Percentiles rank a stretch among this genome's conserved stretches.
These are phyloP conservation scores for Haemorhous mexicanus DNA, from an alignment of 2,113 vertebrate species.

Conservation along the genomic window DNA sequence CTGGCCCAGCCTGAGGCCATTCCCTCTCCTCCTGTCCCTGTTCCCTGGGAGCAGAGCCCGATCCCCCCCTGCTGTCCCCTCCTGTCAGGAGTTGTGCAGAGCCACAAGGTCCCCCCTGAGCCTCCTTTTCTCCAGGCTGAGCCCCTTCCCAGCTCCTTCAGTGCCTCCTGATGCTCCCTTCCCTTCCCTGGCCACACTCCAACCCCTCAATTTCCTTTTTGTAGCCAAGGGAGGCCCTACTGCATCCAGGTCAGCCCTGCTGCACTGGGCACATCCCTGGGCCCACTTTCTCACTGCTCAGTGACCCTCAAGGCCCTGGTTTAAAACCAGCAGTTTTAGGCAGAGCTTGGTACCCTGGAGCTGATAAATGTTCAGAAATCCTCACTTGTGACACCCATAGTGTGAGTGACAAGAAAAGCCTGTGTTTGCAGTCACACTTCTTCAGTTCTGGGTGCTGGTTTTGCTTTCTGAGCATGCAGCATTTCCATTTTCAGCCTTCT, in stretches of 20 bases:
- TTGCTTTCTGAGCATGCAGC: neutral
- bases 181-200: neutral
- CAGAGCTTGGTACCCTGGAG: neutral
- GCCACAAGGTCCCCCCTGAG: neutral
- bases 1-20: rapidly evolving
- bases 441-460: neutral
- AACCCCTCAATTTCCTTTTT: neutral
- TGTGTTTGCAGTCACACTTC: neutral
- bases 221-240: neutral
- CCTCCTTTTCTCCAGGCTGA: neutral
- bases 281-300: neutral
- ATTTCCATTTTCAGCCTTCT: neutral
- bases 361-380: neutral
- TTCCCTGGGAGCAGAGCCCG: neutral
- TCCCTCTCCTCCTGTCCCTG: neutral
- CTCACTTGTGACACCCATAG: rapidly evolving
- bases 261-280: rapidly evolving
- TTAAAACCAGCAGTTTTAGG: neutral
- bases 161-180: rapidly evolving
- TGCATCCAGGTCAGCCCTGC: neutral
- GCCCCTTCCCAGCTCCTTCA: neutral
- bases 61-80: neutral
- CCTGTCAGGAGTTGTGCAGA: neutral
- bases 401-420: neutral
- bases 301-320: neutral